Percentiles rank a stretch among this genome's conserved stretches.
These are phyloP conservation scores for Hoplias malabaricus DNA, from an alignment of 2,113 vertebrate genomes.

Conservation along the genomic window DNA sequence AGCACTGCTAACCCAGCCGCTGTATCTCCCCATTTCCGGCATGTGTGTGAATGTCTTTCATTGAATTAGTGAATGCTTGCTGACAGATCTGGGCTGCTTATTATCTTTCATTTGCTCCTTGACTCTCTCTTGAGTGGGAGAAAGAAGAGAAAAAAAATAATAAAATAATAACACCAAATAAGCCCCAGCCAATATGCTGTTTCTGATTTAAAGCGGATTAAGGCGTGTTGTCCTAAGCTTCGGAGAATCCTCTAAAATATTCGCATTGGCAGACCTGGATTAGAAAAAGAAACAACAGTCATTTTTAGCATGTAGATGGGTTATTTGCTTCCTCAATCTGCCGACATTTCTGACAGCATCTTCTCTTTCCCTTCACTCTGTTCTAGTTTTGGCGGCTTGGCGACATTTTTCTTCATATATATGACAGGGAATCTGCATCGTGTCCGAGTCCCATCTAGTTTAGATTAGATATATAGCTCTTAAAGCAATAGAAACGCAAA, in stretches of 20 bases:
- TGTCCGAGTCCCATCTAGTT: conserved; percentile 9
- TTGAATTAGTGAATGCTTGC: conserved; percentile 31
- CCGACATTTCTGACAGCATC: conserved; percentile 6
- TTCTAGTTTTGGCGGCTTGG: background rate
- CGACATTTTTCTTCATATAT: background rate
- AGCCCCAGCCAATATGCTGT: conserved; percentile 64
- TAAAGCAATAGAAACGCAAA: conserved; percentile 38
- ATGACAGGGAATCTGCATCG: conserved; percentile 16
- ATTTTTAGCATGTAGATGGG: conserved; percentile 53
- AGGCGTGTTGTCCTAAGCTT: conserved; percentile 66
- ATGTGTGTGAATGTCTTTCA: conserved; percentile 16
- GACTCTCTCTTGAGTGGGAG: conserved; percentile 62
- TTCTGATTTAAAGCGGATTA: conserved; percentile 72
- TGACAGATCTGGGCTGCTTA: conserved; percentile 52
- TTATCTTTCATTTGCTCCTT: conserved; percentile 62
- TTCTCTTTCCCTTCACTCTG: background rate
- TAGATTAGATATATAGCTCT: conserved; percentile 29
- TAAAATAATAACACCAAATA: conserved; percentile 37
- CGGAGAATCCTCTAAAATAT: conserved; percentile 69
- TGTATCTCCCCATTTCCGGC: background rate
- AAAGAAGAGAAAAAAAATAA: conserved; percentile 35
- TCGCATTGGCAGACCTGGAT: conserved; percentile 64
- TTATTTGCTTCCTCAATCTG: background rate
- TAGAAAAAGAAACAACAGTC: conserved; percentile 65
- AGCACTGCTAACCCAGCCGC: conserved; percentile 4